These are phyloP conservation scores for Galaxea fascicularis DNA, from an alignment of 92 coral and sea anemone species.

Conservation along the genomic window DNA sequence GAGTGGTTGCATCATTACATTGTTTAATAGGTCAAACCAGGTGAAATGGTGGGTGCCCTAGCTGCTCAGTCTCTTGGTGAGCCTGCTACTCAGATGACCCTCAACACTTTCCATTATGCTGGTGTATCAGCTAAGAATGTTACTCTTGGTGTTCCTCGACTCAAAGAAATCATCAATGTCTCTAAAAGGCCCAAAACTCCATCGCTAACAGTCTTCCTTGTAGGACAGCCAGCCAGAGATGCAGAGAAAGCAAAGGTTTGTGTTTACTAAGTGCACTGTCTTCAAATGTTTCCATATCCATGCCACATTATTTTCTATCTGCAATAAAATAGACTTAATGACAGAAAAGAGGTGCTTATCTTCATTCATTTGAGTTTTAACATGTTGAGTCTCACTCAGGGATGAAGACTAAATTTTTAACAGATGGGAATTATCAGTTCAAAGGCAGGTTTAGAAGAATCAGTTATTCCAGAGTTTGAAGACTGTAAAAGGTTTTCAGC, in stretches of 20 bases:
- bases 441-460: too few species aligned
- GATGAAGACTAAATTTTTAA: too few species aligned
- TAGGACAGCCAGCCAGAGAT: constrained; percentile 98
- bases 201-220: constrained; percentile 95
- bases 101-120: constrained; percentile 99
- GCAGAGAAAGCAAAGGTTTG: constrained; percentile 99
- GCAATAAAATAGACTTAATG: too few species aligned
- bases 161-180: constrained; percentile 98
- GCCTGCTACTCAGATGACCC: constrained; percentile 99
- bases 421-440: too few species aligned
- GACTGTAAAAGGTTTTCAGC: too few species aligned
- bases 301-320: too few species aligned
- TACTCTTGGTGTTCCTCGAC: constrained; percentile 98
- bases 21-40: constrained; percentile 85
- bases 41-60: constrained; percentile 99
- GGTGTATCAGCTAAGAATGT: constrained; percentile 99
- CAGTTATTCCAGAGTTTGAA: too few species aligned
- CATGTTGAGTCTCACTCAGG: not conserved
- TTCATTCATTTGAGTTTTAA: not conserved
- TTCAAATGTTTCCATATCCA: too few species aligned
- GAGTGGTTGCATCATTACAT: not conserved
- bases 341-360: not conserved
- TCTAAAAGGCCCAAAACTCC: constrained; percentile 99
- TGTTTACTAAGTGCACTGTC: not conserved
- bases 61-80: constrained; percentile 99